phyloP scores from a whole-genome alignment of 2,888 invertebrate genomes.

The Atrina japonica region DNA sequence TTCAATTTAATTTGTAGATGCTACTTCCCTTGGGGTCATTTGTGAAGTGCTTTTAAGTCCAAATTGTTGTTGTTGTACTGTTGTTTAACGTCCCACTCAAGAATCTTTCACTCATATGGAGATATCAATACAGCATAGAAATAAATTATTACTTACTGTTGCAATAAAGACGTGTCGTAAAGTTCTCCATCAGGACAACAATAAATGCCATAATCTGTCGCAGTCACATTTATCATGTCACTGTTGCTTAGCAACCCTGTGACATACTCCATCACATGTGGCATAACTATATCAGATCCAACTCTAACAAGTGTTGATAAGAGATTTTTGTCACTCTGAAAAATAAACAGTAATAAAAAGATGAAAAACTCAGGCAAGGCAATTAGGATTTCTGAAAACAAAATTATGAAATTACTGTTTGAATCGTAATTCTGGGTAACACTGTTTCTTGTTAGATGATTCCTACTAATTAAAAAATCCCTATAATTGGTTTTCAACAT shows the following conservation, averaged over 20 bases:
- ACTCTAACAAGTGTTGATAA: slow-evolving; percentile 86
- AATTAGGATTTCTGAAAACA: no score
- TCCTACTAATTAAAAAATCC: no score
- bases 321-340: slow-evolving; percentile 83
- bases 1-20: no score
- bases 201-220: slow-evolving; percentile 89
- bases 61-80: not conserved
- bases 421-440: no score
- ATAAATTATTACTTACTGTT: slow-evolving; percentile 80
- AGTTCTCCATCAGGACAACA: slow-evolving; percentile 93
- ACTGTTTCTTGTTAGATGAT: no score
- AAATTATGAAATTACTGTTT: no score
- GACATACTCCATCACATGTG: slow-evolving; percentile 85
- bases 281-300: slow-evolving; percentile 86
- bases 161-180: slow-evolving; percentile 92
- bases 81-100: not conserved
- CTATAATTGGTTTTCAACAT: no score
- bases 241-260: slow-evolving; percentile 83
- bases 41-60: no score
- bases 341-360: slow-evolving; percentile 20
- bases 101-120: no score
- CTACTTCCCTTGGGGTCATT: no score
- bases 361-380: no score
- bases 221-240: slow-evolving; percentile 86
- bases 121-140: not conserved